Base-by-base conservation (phyloP, 2,888 invertebrate genomes). In the Diaphora mendica region DNA sequence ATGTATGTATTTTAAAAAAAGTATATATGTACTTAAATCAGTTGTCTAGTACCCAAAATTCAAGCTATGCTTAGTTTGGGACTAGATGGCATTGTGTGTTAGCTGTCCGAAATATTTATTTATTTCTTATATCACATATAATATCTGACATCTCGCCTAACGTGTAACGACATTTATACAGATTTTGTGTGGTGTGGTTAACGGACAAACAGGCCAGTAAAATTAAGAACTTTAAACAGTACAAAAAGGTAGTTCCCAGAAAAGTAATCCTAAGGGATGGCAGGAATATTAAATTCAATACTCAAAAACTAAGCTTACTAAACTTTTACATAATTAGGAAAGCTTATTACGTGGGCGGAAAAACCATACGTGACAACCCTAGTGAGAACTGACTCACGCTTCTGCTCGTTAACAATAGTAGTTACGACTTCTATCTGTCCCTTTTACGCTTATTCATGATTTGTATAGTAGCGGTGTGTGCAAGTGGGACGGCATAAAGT, bases 391-490 rank as follows among this genome's bases (percentile, higher is more conserved):
- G 85, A 81, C 74, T 80, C 83, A 81, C 80, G 74, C 78, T 69
- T 64, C 44, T 66, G 66, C 68, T 70, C 68, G 76, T 80, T 78
- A 79, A 82, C 86, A 81, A 74, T 79, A 78, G 76, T 77, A 66
- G 74, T 79, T 78, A 81, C 82, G 82, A 84, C 85, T 13, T 83
- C 78, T 73, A 72, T 70, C 81, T 70, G 59, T 89, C 90, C 74
- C 83, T 62, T 74, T 91, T 82, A 20, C 80, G 83, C 89, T 75
- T 84, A 89, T 88, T 88, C 86, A 88, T 86, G 75, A 79, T 74
- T 79, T 73, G 30, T 44, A 68, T 48, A 72, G 48, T 33, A 42
- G 51, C 70, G 35, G 51, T 77, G 70, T 0, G 86, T 39, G 65
- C 39, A 82, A 91, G 26, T 23, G 79, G 74, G 90, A 89, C 64